Base-by-base conservation (phyloP, 2,797 vertebrate genomes). In the Brotula barbata region DNA sequence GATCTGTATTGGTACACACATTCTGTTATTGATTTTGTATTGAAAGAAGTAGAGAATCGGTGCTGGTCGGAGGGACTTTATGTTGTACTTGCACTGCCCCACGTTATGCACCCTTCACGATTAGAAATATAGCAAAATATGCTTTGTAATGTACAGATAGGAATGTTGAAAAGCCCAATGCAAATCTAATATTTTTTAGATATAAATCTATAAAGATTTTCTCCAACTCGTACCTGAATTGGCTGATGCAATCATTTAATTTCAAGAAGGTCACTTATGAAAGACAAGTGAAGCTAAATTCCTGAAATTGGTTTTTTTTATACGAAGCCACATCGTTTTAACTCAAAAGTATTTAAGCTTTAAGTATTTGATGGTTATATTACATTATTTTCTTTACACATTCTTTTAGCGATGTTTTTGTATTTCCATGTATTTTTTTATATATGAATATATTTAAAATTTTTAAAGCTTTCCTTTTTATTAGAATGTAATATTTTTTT, bases 391-490 rank as follows among this genome's bases (percentile, higher is more conserved):
- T 82, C 80, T 83, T 85, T 78, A 89, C 67, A 68, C 74, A 71
- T 87, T 86, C 80, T 84, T 88, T 89, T 81, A 87, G 86, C 84
- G 83, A 88, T 78, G 68, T 89, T 88, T 90, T 91, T 91, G 74
- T 91, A 90, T 88, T 88, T 83, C 80, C 76, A 75, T 86, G 82
- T 90, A 88, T 91, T 90, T 90, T 89, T 90, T 81, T 89, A 89
- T 85, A 90, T 87, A 90, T 84, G 87, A 82, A 88, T 90, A 83
- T 92, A 90, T 91, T 91, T 90, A 89, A 89, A 85, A 86, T 84
- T 68, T 81, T 89, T 75, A 84, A 83, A 87, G 73, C 77, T 82
- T 83, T 88, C 78, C 25, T 88, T 90, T 90, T 88, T 85, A 85
- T 87, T 90, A 86, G 80, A 88, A 85, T 73, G 78, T 58, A 77